Conservation (phyloP, 2,797 vertebrate species). For the Danionella dracula region DNA sequence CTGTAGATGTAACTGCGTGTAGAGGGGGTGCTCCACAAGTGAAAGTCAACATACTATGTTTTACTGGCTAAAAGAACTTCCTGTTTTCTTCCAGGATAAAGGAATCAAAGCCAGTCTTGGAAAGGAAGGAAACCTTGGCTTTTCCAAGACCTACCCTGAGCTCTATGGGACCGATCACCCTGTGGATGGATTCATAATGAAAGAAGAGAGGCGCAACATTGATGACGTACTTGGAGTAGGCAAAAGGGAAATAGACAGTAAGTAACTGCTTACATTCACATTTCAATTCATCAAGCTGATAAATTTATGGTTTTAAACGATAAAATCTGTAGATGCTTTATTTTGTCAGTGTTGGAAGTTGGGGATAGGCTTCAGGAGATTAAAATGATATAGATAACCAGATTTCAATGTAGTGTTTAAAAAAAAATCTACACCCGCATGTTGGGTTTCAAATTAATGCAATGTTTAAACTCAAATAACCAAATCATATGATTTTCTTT, state of each 20-base stretch:
- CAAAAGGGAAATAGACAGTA: slow-evolving; percentile 81
- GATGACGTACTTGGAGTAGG: slow-evolving; percentile 73
- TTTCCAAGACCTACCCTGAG: slow-evolving; percentile 59
- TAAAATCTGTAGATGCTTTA: no score
- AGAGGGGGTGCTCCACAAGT: slow-evolving; percentile 21
- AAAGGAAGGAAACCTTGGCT: slow-evolving; percentile 48
- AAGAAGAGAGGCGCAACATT: slow-evolving; percentile 71
- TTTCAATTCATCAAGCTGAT: no score
- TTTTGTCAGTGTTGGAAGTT: no score
- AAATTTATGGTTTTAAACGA: no score
- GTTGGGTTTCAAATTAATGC: no score
- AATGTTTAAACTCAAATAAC: no score
- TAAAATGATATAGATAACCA: no score
- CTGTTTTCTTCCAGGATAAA: slow-evolving; percentile 57
- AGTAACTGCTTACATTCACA: slow-evolving; percentile 44
- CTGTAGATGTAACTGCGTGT: slow-evolving; percentile 30
- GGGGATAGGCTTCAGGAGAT: no score
- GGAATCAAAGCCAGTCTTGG: slow-evolving; percentile 48
- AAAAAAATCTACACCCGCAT: no score
- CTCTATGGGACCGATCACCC: slow-evolving; percentile 53
- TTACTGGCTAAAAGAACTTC: slow-evolving; percentile 22
- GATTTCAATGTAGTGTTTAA: no score
- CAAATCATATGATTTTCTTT: no score
- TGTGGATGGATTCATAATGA: slow-evolving; percentile 58
- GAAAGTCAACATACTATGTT: neutral